These are phyloP conservation scores for Picus viridis DNA, from an alignment of 2,797 vertebrate genomes.

Conservation along the genomic window DNA sequence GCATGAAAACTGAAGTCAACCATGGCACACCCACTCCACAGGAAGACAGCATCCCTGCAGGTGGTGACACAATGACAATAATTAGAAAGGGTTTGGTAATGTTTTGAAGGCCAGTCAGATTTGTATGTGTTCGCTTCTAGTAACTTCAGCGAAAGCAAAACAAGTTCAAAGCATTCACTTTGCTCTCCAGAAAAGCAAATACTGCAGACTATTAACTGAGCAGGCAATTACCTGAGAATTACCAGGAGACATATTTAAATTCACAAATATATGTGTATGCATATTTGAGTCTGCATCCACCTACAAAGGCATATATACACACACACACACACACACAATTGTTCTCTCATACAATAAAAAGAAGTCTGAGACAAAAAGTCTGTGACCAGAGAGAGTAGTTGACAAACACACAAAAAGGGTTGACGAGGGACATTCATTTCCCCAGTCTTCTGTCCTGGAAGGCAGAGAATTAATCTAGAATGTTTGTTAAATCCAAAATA, in stretches of 20 bases:
- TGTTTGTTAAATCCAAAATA: conserved; percentile 1
- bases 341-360: neutral
- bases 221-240: neutral
- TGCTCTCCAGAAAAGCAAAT: conserved; percentile 26
- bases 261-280: neutral
- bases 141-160: conserved; percentile 41
- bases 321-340: neutral
- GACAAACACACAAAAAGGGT: neutral
- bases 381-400: neutral
- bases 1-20: neutral
- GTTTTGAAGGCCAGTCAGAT: conserved; percentile 43
- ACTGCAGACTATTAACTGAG: neutral
- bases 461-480: neutral
- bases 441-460: neutral
- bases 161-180: conserved; percentile 38
- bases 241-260: neutral
- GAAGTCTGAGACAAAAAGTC: neutral
- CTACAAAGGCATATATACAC: neutral
- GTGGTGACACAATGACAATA: neutral
- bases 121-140: neutral
- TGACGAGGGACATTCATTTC: neutral
- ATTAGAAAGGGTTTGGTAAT: conserved; percentile 8
- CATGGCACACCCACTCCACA: neutral
- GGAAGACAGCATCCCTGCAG: neutral
- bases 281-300: neutral